Evolutionary conservation across 2,888 invertebrate genomes (phyloP).

Genomic region (Choreutis nemorana): DNA sequence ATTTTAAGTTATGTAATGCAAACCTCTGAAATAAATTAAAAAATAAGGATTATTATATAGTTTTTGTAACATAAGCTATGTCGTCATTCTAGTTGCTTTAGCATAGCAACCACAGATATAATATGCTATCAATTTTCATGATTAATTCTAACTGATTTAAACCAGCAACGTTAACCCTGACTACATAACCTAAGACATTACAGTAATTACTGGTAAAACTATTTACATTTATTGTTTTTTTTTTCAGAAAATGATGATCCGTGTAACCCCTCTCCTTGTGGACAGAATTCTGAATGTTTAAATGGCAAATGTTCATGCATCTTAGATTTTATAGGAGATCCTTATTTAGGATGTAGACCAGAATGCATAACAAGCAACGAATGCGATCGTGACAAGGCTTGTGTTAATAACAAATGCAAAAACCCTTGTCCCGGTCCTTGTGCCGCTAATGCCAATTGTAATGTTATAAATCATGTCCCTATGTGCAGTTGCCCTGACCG

Average conservation of each 20-base stretch:
- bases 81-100: too few species aligned
- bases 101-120: too few species aligned
- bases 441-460: conserved; percentile 76
- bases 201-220: too few species aligned
- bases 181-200: too few species aligned
- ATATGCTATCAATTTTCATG: too few species aligned
- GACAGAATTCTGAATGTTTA: conserved; percentile 75
- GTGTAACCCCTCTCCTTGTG: conserved; percentile 73
- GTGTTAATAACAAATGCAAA: conserved; percentile 75
- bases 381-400: conserved; percentile 74
- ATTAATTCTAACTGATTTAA: too few species aligned
- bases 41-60: too few species aligned
- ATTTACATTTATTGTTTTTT: conserved; percentile 8
- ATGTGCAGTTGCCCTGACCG: conserved; percentile 69
- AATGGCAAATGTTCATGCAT: conserved; percentile 76
- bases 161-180: too few species aligned
- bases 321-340: conserved; percentile 79
- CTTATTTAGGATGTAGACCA: conserved; percentile 78
- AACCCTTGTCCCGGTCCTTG: conserved; percentile 85
- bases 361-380: conserved; percentile 81
- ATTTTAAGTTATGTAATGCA: too few species aligned
- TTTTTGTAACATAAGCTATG: too few species aligned
- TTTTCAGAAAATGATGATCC: conserved; percentile 59
- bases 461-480: conserved; percentile 70
- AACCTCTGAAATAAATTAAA: too few species aligned